Conservation (phyloP, 1,140 invertebrate species). For the Papilio polyxenes region DNA sequence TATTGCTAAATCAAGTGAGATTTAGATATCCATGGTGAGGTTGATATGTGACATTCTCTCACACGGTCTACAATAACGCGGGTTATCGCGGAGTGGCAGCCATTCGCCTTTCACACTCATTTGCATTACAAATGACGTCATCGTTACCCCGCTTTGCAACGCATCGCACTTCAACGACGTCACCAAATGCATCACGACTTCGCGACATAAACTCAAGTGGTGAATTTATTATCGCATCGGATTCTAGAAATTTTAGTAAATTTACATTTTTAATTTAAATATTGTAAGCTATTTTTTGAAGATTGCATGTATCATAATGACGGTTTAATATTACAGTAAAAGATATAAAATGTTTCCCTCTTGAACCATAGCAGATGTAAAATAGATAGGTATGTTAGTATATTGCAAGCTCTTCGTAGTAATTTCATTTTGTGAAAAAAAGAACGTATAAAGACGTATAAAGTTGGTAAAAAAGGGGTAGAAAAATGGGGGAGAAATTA, state of each 20-base stretch:
- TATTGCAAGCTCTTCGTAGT: not conserved
- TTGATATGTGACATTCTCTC: not conserved
- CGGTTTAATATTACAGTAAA: not conserved
- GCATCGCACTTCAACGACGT: slow-evolving; percentile 2
- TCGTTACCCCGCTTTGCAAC: slow-evolving; percentile 35
- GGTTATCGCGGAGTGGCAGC: slow-evolving; percentile 17
- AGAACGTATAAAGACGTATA: not conserved
- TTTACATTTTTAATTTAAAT: not conserved
- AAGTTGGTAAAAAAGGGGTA: not conserved
- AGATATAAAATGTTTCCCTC: not conserved
- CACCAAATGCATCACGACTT: not conserved
- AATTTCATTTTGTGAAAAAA: not conserved
- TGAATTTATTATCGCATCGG: not conserved
- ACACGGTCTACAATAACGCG: not conserved
- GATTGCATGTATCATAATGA: not conserved
- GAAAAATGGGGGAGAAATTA: not conserved
- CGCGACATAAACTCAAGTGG: not conserved
- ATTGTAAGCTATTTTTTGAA: not conserved
- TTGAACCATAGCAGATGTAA: too few species aligned
- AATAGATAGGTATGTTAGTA: not conserved
- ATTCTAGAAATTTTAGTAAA: not conserved
- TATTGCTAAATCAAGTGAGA: slow-evolving; percentile 4
- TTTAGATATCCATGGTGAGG: not conserved
- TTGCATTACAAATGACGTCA: slow-evolving; percentile 50
- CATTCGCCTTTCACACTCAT: slow-evolving; percentile 46